phyloP scores from a whole-genome alignment of 2,888 invertebrate species.

The Tineola bisselliella region DNA sequence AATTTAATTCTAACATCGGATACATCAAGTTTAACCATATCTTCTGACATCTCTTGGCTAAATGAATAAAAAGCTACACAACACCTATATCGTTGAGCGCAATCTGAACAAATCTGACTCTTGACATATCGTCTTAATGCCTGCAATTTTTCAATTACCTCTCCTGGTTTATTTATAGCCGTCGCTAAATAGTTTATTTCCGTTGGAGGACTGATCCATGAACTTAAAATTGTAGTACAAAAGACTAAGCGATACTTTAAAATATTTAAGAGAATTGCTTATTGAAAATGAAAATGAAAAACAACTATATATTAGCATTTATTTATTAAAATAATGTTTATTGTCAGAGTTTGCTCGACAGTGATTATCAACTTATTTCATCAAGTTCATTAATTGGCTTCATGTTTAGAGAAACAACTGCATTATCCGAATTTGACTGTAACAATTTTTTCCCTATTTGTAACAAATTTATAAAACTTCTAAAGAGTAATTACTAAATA shows the following conservation, averaged over 20 bases:
- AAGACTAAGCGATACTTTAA: too few species aligned
- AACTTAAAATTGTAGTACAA: background rate
- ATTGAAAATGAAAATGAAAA: too few species aligned
- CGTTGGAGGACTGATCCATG: constrained; percentile 2
- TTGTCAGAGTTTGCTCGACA: background rate
- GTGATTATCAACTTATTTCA: constrained; percentile 25
- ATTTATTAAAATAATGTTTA: background rate
- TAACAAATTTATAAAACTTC: background rate
- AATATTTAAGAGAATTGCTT: too few species aligned
- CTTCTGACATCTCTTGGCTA: constrained; percentile 15
- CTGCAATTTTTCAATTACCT: constrained; percentile 8
- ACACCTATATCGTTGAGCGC: background rate
- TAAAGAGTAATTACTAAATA: background rate
- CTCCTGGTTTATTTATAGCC: background rate
- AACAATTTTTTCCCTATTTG: constrained; percentile 14
- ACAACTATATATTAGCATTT: background rate
- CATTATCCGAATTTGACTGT: constrained; percentile 27
- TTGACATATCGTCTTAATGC: background rate
- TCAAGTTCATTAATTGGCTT: constrained; percentile 42
- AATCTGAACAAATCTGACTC: constrained; percentile 3
- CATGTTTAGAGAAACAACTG: constrained; percentile 39
- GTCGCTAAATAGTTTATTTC: constrained; percentile 3
- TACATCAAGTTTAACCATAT: constrained; percentile 27
- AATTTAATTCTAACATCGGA: constrained; percentile 31
- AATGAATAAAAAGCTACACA: background rate